Conservation (phyloP, 2,113 vertebrate species). For the Bolborhynchus lineola region DNA sequence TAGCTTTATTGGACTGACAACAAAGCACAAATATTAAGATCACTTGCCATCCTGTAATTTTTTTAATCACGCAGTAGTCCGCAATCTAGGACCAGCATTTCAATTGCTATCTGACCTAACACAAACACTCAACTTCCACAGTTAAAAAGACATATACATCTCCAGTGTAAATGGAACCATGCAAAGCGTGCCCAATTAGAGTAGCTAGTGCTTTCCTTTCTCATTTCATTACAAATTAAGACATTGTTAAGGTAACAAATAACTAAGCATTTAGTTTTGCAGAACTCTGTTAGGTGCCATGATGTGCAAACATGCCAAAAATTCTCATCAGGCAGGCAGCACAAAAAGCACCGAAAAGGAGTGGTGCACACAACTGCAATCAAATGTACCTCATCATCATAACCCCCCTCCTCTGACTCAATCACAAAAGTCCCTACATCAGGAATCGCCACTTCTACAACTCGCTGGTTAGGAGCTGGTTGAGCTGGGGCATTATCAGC, state of each 20-base stretch:
- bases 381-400: slow-evolving; percentile 94
- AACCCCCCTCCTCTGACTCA: slow-evolving; percentile 94
- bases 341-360: slow-evolving; percentile 48
- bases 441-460: slow-evolving; percentile 93
- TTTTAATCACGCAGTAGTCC: not conserved
- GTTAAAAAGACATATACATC: not conserved
- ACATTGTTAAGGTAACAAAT: not conserved
- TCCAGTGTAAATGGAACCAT: slow-evolving; percentile 35
- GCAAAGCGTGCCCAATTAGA: slow-evolving; percentile 50
- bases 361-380: slow-evolving; percentile 41
- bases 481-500: slow-evolving; percentile 76
- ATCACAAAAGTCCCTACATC: slow-evolving; percentile 93
- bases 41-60: not conserved
- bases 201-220: not conserved
- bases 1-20: not conserved
- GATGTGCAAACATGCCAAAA: slow-evolving; percentile 69
- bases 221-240: not conserved
- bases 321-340: slow-evolving; percentile 55
- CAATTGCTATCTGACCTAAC: not conserved
- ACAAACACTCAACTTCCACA: not conserved
- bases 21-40: not conserved
- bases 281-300: slow-evolving; percentile 37
- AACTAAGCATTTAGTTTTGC: slow-evolving; percentile 23
- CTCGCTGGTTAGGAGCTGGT: slow-evolving; percentile 81
- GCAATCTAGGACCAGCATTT: not conserved